Conservation (phyloP, 2,888 invertebrate genomes). For the Bellardia bayeri region DNA sequence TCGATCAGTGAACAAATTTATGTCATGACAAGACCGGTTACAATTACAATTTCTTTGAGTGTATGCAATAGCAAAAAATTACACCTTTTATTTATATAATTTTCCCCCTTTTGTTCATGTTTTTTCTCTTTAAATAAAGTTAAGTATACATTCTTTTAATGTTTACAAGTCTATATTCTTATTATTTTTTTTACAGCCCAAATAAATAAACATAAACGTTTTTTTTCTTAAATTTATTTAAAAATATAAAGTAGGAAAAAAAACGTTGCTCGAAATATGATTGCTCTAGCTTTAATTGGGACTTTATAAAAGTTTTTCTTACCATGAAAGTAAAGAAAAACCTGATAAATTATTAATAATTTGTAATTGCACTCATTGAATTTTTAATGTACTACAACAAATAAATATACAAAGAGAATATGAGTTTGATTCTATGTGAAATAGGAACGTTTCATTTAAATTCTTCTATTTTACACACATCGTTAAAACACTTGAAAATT, state of each 20-base stretch:
- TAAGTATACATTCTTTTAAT: background rate
- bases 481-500: background rate
- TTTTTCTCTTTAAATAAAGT: conserved; percentile 1
- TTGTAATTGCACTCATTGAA: conserved; percentile 7
- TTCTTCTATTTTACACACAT: background rate
- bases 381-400: background rate
- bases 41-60: background rate
- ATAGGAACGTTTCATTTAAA: background rate
- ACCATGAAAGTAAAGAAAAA: background rate
- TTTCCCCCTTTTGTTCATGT: background rate
- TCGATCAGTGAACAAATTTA: too few relatives aligned
- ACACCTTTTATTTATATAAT: background rate
- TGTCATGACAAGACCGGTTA: too few relatives aligned
- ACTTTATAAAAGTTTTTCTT: background rate
- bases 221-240: background rate
- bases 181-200: background rate
- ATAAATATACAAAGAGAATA: background rate
- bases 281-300: background rate
- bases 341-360: conserved; percentile 19
- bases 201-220: conserved; percentile 9
- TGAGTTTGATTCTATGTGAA: background rate
- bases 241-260: background rate
- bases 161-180: background rate
- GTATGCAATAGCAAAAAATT: background rate
- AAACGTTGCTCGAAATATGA: background rate